Percentiles rank a stretch among this genome's conserved stretches.
These are phyloP conservation scores for Menidia menidia DNA, from an alignment of 2,797 vertebrate genomes.

Conservation along the genomic window DNA sequence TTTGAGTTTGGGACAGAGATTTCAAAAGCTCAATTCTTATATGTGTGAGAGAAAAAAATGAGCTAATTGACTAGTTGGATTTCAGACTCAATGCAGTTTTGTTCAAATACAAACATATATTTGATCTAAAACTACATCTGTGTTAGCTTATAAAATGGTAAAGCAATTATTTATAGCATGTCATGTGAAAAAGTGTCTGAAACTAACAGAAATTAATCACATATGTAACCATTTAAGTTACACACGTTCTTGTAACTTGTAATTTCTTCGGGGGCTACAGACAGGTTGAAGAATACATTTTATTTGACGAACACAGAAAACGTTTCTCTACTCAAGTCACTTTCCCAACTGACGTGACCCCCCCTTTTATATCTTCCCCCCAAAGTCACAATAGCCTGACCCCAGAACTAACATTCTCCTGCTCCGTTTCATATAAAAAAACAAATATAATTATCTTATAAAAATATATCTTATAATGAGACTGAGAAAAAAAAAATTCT, in stretches of 20 bases:
- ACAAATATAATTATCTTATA: neutral
- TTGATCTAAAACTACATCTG: neutral
- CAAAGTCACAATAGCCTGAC: too few relatives aligned
- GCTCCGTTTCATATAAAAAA: too few relatives aligned
- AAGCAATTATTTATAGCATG: neutral
- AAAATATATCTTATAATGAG: too few relatives aligned
- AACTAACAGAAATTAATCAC: neutral
- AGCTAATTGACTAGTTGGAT: neutral
- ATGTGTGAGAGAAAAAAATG: neutral
- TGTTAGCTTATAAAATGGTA: neutral
- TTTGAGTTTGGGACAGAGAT: neutral
- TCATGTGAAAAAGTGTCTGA: neutral
- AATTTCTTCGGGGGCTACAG: too few relatives aligned
- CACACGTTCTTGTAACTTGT: too few relatives aligned
- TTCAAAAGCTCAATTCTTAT: neutral
- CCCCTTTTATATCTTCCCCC: too few relatives aligned
- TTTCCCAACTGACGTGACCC: too few relatives aligned
- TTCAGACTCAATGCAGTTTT: neutral
- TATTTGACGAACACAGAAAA: too few relatives aligned
- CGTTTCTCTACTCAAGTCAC: too few relatives aligned
- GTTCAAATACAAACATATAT: neutral
- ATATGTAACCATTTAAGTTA: neutral
- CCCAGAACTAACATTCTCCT: too few relatives aligned
- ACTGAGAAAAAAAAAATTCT: too few relatives aligned
- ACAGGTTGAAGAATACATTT: too few relatives aligned